Evolutionary conservation across 2,888 invertebrate species (phyloP).

Genomic region (Tachina fera): DNA sequence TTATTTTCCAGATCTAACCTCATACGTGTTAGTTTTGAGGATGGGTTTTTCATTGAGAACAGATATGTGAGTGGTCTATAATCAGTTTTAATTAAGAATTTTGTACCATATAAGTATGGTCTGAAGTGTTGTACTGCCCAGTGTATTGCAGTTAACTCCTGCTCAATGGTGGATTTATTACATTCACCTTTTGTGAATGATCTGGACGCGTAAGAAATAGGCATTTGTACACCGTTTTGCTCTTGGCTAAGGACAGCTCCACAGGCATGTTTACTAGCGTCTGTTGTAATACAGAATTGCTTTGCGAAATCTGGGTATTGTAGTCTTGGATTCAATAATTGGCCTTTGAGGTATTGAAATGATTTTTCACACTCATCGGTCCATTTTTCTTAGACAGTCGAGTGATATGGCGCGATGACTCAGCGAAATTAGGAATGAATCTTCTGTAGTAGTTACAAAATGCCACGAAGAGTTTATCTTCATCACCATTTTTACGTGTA

Average conservation of each 20-base stretch:
- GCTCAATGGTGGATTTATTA: conserved; percentile 73
- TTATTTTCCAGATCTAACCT: no score
- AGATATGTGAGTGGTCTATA: no score
- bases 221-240: conserved; percentile 55
- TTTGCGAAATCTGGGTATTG: conserved; percentile 66
- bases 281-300: conserved; percentile 64
- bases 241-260: conserved; percentile 70
- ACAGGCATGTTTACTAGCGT: conserved; percentile 68
- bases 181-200: conserved; percentile 72
- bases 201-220: conserved; percentile 69
- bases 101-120: no score
- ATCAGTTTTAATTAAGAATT: no score
- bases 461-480: not conserved
- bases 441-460: conserved; percentile 6
- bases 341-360: conserved; percentile 58
- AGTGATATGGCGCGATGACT: not conserved
- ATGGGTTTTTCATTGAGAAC: no score
- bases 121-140: conserved; percentile 67
- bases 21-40: conserved; percentile 64
- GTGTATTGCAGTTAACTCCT: conserved; percentile 73
- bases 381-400: not conserved
- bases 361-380: conserved; percentile 42
- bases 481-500: not conserved
- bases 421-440: not conserved
- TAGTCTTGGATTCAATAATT: conserved; percentile 32